A percentile compares a stretch with the other conserved stretches of the same genome.
phyloP scores from a whole-genome alignment of 2,888 invertebrate species.

The Diplolepis rosae region DNA sequence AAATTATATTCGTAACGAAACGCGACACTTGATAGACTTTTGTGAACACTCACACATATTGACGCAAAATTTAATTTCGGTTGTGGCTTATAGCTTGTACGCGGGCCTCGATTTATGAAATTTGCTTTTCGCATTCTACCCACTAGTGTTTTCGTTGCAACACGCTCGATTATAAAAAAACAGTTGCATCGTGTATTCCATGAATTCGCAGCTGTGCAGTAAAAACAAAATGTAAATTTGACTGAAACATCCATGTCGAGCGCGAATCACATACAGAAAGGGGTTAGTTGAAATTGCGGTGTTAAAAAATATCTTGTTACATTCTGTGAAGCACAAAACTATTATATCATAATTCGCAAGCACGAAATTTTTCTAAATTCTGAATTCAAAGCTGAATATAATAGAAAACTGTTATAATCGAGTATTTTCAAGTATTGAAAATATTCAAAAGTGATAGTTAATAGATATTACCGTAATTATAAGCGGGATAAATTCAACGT shows the following conservation, averaged over 20 bases:
- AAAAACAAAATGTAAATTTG: conserved; percentile 14
- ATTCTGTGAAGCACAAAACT: not conserved
- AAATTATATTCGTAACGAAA: not conserved
- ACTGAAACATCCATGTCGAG: not conserved
- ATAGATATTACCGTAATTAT: no score
- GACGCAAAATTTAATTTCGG: conserved; percentile 9
- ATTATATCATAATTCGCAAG: no score
- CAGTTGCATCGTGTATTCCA: not conserved
- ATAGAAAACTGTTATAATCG: no score
- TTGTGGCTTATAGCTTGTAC: conserved; percentile 16
- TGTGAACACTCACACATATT: conserved; percentile 11
- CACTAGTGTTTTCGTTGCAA: not conserved
- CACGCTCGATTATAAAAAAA: conserved; percentile 18
- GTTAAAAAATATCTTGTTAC: not conserved
- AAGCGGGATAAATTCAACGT: no score
- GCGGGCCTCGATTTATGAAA: conserved; percentile 4
- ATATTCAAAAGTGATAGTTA: no score
- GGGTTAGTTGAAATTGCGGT: not conserved
- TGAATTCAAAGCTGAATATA: no score
- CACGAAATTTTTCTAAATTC: not conserved
- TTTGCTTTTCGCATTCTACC: conserved; percentile 14
- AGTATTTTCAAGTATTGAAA: no score
- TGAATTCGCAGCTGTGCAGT: not conserved
- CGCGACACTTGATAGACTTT: not conserved
- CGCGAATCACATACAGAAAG: not conserved